phyloP scores from a whole-genome alignment of 2,113 vertebrate genomes.

The Callipepla californica region DNA sequence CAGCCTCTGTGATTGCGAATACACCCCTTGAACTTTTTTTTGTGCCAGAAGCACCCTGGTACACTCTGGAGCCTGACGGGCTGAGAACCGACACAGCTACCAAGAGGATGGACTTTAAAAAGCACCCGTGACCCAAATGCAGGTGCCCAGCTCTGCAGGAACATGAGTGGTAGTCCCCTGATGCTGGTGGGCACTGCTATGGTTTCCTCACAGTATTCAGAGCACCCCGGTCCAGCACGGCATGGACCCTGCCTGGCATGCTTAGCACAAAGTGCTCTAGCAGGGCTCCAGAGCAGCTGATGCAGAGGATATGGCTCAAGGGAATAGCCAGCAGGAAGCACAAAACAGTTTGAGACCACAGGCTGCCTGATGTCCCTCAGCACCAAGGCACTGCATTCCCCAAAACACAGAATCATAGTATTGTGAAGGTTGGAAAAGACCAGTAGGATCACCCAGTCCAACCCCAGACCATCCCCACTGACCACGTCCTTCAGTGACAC shows the following conservation, averaged over 20 bases:
- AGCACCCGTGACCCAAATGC: fast-evolving
- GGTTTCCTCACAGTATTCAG: neutral
- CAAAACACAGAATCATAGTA: neutral
- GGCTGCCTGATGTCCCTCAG: neutral
- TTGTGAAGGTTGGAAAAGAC: no score
- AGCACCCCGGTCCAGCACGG: neutral
- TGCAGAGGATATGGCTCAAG: neutral
- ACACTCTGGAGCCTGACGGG: neutral
- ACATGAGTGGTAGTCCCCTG: neutral
- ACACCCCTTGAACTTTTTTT: fast-evolving
- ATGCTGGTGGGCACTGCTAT: neutral
- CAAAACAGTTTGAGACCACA: neutral
- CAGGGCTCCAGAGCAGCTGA: fast-evolving
- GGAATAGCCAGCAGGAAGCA: neutral
- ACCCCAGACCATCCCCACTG: no score
- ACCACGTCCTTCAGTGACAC: no score
- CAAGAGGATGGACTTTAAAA: neutral
- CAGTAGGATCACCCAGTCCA: no score
- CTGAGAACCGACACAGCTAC: fast-evolving
- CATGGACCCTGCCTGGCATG: fast-evolving
- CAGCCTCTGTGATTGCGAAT: no score
- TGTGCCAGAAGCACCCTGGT: fast-evolving
- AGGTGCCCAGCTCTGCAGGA: neutral
- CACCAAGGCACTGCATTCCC: fast-evolving
- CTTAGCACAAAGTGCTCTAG: neutral